Conservation (phyloP, 2,797 vertebrate species). For the Philypnodon macrostomus region DNA sequence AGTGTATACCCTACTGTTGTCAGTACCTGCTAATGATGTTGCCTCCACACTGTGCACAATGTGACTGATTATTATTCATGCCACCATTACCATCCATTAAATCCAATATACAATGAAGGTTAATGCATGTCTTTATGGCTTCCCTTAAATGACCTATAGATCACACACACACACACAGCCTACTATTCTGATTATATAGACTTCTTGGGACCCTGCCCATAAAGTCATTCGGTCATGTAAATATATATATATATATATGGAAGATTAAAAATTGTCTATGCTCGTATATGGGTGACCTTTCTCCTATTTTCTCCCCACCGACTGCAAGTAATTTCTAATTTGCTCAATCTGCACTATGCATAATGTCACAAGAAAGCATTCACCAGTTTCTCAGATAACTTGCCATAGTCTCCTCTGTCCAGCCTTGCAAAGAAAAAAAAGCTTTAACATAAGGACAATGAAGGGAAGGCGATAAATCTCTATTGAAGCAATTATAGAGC, state of each 20-base stretch:
- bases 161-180: background rate
- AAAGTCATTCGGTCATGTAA: slow-evolving; percentile 2
- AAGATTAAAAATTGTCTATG: slow-evolving; percentile 10
- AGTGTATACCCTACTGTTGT: background rate
- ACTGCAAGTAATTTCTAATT: slow-evolving; percentile 4
- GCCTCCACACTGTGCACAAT: slow-evolving; percentile 3
- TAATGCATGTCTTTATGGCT: slow-evolving; percentile 8
- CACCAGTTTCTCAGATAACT: slow-evolving; percentile 26
- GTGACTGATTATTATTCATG: background rate
- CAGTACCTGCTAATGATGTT: slow-evolving; percentile 1
- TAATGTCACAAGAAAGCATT: slow-evolving; percentile 1
- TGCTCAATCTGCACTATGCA: background rate
- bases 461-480: slow-evolving; percentile 70
- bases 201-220: background rate
- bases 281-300: slow-evolving; percentile 20
- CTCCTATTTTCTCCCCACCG: slow-evolving; percentile 15
- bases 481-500: slow-evolving; percentile 77
- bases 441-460: slow-evolving; percentile 70
- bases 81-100: slow-evolving; percentile 1
- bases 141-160: background rate
- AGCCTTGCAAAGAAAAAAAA: slow-evolving; percentile 29
- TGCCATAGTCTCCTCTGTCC: slow-evolving; percentile 51
- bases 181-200: background rate
- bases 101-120: slow-evolving; percentile 3
- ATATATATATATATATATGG: background rate